Percentiles rank a stretch among this genome's conserved stretches.
Conservation (phyloP, 2,113 vertebrate genomes). For the Callocephalon fimbriatum region DNA sequence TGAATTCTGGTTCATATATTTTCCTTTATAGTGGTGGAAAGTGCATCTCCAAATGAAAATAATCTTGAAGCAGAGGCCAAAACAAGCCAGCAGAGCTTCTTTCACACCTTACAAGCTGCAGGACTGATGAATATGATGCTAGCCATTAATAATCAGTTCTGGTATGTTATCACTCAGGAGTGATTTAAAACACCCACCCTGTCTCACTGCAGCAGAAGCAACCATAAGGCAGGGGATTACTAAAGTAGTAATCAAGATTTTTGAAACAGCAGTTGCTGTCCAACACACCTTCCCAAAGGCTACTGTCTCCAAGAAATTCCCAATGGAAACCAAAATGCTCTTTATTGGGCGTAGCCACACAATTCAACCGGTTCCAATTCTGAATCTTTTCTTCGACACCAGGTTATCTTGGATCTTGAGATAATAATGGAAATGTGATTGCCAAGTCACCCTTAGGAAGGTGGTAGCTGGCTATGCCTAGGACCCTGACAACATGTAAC, state of each 20-base stretch:
- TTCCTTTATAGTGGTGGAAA: neutral
- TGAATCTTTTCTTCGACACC: neutral
- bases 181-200: neutral
- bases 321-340: neutral
- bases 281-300: neutral
- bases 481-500: neutral
- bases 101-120: neutral
- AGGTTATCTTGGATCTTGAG: neutral
- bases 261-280: neutral
- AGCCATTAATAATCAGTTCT: neutral
- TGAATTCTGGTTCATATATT: neutral
- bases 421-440: accelerated
- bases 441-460: neutral
- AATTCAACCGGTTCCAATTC: neutral
- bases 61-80: neutral
- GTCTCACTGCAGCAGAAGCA: neutral
- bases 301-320: neutral
- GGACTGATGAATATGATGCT: neutral
- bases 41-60: neutral
- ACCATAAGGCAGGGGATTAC: neutral
- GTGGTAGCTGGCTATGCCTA: neutral
- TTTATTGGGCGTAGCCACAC: neutral
- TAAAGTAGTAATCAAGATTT: neutral
- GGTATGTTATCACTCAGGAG: neutral
- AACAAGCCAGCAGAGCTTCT: slow-evolving; percentile 2